Evolutionary conservation across 2,888 invertebrate species (phyloP).

Genomic region (Zele albiditarsus): DNA sequence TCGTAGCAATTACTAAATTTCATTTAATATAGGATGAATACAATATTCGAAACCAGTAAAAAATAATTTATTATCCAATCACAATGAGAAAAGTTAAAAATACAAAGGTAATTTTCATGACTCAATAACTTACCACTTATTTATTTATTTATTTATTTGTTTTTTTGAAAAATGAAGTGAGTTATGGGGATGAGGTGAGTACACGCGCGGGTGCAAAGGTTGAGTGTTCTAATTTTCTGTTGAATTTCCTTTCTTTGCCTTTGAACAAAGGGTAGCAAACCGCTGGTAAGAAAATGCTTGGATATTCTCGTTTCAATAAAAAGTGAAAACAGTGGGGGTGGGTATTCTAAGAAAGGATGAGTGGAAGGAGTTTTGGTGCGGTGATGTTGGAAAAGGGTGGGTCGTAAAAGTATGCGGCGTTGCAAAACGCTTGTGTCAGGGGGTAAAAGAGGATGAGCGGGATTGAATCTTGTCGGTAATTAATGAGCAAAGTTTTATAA

Average conservation of each 20-base stretch:
- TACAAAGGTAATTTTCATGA: too few relatives aligned
- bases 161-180: not conserved
- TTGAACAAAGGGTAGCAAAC: slow-evolving; percentile 59
- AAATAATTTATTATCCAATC: too few relatives aligned
- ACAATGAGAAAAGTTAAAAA: too few relatives aligned
- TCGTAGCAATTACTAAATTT: not conserved
- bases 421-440: slow-evolving; percentile 30
- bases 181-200: slow-evolving; percentile 41
- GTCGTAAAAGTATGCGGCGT: not conserved
- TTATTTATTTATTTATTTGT: too few relatives aligned
- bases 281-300: slow-evolving; percentile 43
- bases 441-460: slow-evolving; percentile 52
- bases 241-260: slow-evolving; percentile 59
- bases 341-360: slow-evolving; percentile 45
- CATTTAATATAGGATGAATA: too few relatives aligned
- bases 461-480: slow-evolving; percentile 68
- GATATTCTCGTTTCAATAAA: slow-evolving; percentile 25
- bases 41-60: too few relatives aligned
- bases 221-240: slow-evolving; percentile 62
- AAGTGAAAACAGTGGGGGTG: slow-evolving; percentile 39
- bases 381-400: slow-evolving; percentile 6
- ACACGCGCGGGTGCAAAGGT: slow-evolving; percentile 36
- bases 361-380: slow-evolving; percentile 33
- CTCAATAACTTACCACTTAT: too few relatives aligned
- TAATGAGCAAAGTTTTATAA: slow-evolving; percentile 70